Evolutionary conservation across 2,113 vertebrate species (phyloP), one percentile per base, ranked within the genome.

Genomic region (Forbesichthys agassizii): DNA sequence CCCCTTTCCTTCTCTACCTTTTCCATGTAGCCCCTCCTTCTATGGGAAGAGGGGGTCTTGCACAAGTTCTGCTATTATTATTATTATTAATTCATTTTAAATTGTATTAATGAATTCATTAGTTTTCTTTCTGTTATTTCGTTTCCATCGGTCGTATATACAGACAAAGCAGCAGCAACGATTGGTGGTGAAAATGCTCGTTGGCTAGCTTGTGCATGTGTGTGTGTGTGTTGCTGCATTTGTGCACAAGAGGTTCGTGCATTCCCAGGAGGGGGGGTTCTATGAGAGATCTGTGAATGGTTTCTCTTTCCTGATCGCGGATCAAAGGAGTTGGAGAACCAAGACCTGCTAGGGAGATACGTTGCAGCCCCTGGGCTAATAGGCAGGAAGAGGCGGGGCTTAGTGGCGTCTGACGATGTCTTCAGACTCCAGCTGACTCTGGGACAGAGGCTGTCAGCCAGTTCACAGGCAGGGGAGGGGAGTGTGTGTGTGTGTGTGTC

Each of bases 401-500:
- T 52, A 63, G 66, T 61, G 64, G 69, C 33, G 66, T 79, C 68
- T 68, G 8, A 61, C 74, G 80, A 65, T 57, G 63, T 88, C 74
- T 71, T 67, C 58, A 20, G 20, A 82, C 67, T 73, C 74, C 33
- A 56, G 59, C 63, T 16, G 5, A 9, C 49, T 78, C 67, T 71
- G 75, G 69, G 81, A 80, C 69, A 72, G 62, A 57, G 60, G 66
- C 49, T 67, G 75, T 87, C 75, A 84, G 71, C 56, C 69, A 66
- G 78, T 88, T 89, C 85, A 76, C 77, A 85, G 58, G 27, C 59
- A 72, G 71, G 70, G 68, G 58, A 33, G 9, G 49, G 36, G n/a
- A 18, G 9, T 33, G 46, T 48, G 42, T 62, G 61, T 63, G 61
- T 48, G 49, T 42, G 49, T 65, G 63, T 42, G 33, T 54, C 27